Conservation (phyloP, 2,113 vertebrate genomes). For the Macrotis lagotis region DNA sequence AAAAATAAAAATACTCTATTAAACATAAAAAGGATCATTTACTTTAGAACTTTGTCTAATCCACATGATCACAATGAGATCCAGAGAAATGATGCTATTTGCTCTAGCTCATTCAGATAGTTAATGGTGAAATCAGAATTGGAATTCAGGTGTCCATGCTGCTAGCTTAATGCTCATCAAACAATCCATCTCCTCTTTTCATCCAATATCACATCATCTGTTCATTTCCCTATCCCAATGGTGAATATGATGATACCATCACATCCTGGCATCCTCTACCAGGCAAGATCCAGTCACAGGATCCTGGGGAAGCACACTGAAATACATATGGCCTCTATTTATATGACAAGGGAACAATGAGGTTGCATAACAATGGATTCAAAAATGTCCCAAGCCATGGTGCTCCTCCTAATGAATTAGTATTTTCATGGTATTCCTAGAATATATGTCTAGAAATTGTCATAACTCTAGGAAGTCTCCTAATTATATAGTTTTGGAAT, state of each 20-base stretch:
- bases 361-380: too few relatives aligned
- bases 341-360: neutral
- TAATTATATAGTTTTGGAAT: neutral
- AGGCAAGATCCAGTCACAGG: neutral
- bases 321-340: neutral
- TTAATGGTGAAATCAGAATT: too few relatives aligned
- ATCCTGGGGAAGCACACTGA: neutral
- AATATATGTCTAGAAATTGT: neutral
- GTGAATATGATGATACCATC: conserved; percentile 7
- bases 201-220: conserved; percentile 21
- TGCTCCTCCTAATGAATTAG: neutral
- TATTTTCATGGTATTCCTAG: neutral
- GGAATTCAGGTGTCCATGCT: too few relatives aligned
- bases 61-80: too few relatives aligned
- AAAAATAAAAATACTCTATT: too few relatives aligned
- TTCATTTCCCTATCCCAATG: conserved; percentile 32
- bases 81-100: too few relatives aligned
- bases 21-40: too few relatives aligned
- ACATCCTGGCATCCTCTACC: neutral
- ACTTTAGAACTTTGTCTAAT: too few relatives aligned
- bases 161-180: neutral
- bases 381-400: conserved; percentile 13
- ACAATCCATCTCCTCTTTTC: conserved; percentile 27
- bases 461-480: neutral
- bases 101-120: too few relatives aligned